Base-by-base conservation (phyloP, 2,888 invertebrate genomes). In the Cordylochernes scorpioides region DNA sequence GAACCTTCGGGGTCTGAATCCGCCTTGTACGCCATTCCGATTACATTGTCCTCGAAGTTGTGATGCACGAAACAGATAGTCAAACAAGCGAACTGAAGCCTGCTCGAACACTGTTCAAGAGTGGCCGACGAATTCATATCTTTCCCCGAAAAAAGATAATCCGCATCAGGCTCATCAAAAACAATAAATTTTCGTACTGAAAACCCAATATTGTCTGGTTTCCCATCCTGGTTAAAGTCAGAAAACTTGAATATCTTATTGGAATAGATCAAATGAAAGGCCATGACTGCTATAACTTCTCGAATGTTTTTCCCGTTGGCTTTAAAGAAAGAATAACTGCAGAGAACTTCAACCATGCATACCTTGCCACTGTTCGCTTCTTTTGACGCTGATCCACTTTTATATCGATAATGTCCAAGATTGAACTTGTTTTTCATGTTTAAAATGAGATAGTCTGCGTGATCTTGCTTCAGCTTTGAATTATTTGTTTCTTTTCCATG, bases 171-270 rank as follows among this genome's bases (percentile, higher is more conserved):
- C 15, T 15, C 30, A 12, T 33, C 28, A 14, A 31, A 36, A 10
- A 36, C 17, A 10, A 15, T 15, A 3, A 36, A 25, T n/a, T 27
- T 31, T 17, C 30, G 18, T 3, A 27, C 25, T 3, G 22, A 12
- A 22, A 51, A 48, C 4, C 50, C 48, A 15, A 51, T 38, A 15
- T 48, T 46, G 33, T 50, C 48, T 14, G 44, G 45, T 5, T 31
- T 24, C 1, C 45, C 46, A 27, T 48, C 46, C 1, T 45, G 48
- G 34, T 47, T 41, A 28, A 50, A 50, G 30, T 49, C 49, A 4
- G 48, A 47, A 9, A 38, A 35, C 10, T 48, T 42, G 30, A 49
- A 49, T 8, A 49, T 42, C 3, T 39, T 30, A 32, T 51, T 44
- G 7, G 46, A 43, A 31, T 46, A 44, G n/a, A 37, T 41, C 1